Conservation (phyloP, 2,113 vertebrate species). For the Neomonachus schauinslandi region DNA sequence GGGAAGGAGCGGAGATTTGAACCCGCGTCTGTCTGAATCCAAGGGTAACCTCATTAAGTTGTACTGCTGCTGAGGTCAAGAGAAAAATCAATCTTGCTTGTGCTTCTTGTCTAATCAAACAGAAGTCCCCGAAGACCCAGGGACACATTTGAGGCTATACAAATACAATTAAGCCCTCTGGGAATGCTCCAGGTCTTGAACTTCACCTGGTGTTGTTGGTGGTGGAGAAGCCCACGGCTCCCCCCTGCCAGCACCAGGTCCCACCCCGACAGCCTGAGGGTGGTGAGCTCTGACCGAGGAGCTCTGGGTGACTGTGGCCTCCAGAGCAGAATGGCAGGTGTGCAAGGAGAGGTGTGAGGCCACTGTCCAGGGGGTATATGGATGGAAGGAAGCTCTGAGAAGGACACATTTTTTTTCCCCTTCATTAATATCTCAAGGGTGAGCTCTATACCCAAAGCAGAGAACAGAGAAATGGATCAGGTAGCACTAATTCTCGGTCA, state of each 20-base stretch:
- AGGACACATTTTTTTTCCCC: background rate
- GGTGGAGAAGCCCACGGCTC: fast-evolving
- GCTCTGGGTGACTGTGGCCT: fast-evolving
- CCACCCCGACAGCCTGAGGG: fast-evolving
- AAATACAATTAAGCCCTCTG: background rate
- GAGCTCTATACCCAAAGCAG: background rate
- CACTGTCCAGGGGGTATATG: fast-evolving
- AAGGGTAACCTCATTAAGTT: background rate
- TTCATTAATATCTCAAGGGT: background rate
- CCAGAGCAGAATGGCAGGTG: background rate
- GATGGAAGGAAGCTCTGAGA: background rate
- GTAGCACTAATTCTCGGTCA: fast-evolving
- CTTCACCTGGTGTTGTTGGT: no score
- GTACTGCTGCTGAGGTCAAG: fast-evolving
- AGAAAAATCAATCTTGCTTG: background rate
- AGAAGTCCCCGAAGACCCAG: background rate
- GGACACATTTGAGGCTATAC: fast-evolving
- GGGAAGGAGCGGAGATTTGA: background rate
- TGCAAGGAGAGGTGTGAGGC: background rate
- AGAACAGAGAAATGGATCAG: background rate
- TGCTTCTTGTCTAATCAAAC: background rate
- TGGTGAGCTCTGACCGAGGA: fast-evolving
- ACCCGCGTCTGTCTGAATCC: fast-evolving
- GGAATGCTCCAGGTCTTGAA: background rate
- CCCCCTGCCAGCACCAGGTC: fast-evolving